These are phyloP conservation scores for Galerucella nymphaeae DNA, from an alignment of 2,888 invertebrate genomes.

Conservation along the genomic window DNA sequence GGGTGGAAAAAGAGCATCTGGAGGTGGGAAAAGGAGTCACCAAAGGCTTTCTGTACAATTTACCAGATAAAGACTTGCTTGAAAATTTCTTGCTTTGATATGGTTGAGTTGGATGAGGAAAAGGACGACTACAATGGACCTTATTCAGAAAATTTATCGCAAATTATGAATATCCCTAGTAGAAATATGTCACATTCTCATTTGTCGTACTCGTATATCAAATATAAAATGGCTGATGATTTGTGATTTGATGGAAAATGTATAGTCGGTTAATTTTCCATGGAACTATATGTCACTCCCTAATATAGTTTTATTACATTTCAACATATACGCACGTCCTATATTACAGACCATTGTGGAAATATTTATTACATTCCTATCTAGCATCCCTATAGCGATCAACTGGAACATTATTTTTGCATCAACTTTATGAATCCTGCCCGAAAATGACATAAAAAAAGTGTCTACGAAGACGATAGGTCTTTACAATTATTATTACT, in stretches of 20 bases:
- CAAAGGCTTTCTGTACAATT: too few species aligned
- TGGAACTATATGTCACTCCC: constrained; percentile 28
- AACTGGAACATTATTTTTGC: constrained; percentile 39
- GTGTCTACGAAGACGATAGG: background rate
- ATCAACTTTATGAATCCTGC: constrained; percentile 32
- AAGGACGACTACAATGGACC: too few species aligned
- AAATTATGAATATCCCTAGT: too few species aligned
- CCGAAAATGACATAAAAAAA: background rate
- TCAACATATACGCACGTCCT: constrained; percentile 30
- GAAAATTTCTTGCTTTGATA: too few species aligned
- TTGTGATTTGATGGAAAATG: constrained; percentile 1
- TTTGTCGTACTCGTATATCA: background rate
- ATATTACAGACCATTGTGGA: constrained; percentile 35
- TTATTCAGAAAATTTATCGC: too few species aligned
- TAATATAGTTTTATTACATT: constrained; percentile 31
- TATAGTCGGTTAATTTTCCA: constrained; percentile 22
- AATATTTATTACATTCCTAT: constrained; percentile 34
- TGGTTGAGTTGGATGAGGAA: too few species aligned
- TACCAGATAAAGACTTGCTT: too few species aligned
- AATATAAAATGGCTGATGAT: background rate
- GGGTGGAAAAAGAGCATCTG: too few species aligned
- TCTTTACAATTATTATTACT: background rate
- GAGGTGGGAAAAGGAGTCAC: too few species aligned
- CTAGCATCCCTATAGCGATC: constrained; percentile 29
- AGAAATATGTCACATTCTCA: background rate